Base-by-base conservation (phyloP, 2,888 invertebrate species). In the Desoria tigrina region DNA sequence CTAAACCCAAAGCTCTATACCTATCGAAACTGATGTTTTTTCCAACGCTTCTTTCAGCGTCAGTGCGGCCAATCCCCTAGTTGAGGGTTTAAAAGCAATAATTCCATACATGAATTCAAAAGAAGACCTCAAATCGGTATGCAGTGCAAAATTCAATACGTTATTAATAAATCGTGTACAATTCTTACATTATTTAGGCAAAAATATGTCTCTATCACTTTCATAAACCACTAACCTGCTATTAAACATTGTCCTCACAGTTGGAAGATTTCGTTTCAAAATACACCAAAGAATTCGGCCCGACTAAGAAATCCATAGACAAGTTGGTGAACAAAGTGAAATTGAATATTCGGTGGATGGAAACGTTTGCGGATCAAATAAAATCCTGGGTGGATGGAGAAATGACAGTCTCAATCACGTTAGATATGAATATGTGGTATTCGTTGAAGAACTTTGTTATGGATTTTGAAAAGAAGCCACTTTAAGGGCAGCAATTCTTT, bases 31-130 rank as follows among this genome's bases (percentile, higher is more conserved):
- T n/a, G n/a, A n/a, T n/a, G n/a, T n/a, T n/a, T n/a, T n/a, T n/a
- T n/a, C n/a, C n/a, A n/a, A n/a, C n/a, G n/a, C n/a, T n/a, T n/a
- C n/a, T 53, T 45, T 39, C 37, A 71, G 68, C 54, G 61, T 26
- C 1, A 71, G 68, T 42, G 61, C 62, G 2, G 71, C 71, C 0
- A 71, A 71, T 57, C 71, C 71, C 14, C 66, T 68, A 9, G 66
- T 60, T 1, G 68, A 71, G 60, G 63, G 62, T 4, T 32, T 71
- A 2, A 68, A 68, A 54, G 53, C 58, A 4, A 14, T 66, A 0
- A 59, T 55, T 18, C 49, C 57, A 1, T 61, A 64, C 18, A 16
- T 54, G 0, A 68, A 63, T 14, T 45, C 66, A 9, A 21, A 49
- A 11, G 64, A 64, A 45, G 64, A 62, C 11, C 23, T 63, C 6